Evolutionary conservation across 2,888 invertebrate species (phyloP), one percentile per base, ranked within the genome.

Genomic region (Drosophila subquinaria): DNA sequence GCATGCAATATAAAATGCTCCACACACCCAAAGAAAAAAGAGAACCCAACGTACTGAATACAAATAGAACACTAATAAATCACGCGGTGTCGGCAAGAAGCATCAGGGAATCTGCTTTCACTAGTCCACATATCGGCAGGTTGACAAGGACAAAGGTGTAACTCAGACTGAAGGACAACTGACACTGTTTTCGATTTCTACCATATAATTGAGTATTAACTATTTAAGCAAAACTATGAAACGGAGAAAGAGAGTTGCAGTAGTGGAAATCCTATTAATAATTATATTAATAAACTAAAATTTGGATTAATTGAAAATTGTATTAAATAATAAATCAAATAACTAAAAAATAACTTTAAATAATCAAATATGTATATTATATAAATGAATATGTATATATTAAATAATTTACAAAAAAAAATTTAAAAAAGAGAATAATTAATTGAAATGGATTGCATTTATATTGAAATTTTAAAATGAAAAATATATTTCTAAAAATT

Each of bases 41-140:
- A 47, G 48, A 45, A 51, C 38, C 52, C 51, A 20, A 51, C 35
- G 20, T 20, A 61, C 30, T 50, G n/a, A 67, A 60, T 40, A 71
- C 52, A 71, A 74, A 79, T 79, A 72, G 70, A 61, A 69, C 64
- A 51, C 56, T 76, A 85, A 88, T 88, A 88, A 88, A 85, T 88
- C 83, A 86, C 76, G 52, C 69, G 42, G 42, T 57, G 65, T 42
- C 42, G 20, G 40, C 45, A 35, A 47, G 8, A 43, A 27, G 45
- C 64, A 42, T 38, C 20, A 43, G n/a, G 20, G 13, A 56, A 61
- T 71, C 69, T 33, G 63, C 68, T 50, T 66, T 66, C 76, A 86
- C 79, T 86, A 82, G 73, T 57, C 38, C 50, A 63, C 57, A 40
- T 66, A 68, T 79, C 55, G 70, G 36, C 59, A 50, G 59, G 42